Evolutionary conservation across 1,140 invertebrate genomes (phyloP), one percentile per base, ranked within the genome.

Genomic region (Lepidostoma basale): DNA sequence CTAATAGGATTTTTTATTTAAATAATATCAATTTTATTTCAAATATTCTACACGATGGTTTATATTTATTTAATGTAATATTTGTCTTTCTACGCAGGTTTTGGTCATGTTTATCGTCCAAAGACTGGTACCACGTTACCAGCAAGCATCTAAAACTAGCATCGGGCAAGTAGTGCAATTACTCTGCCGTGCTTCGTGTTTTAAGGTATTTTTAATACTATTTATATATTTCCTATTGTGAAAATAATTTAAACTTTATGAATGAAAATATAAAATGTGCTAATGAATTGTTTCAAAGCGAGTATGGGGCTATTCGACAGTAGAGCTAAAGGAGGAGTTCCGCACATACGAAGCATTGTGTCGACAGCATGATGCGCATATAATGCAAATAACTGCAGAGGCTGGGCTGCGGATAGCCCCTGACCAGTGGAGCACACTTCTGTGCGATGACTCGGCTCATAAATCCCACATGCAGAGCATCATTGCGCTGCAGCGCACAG

Each of bases 401-500:
- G 96, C 96, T 14, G 97, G 97, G 9, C 83, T 99, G 3, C 85
- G 97, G 33, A 99, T 99, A 65, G 95, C 96, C 0, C 97, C 98
- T 0, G 98, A 99, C 77, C 97, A 99, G 77, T 99, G 97, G 98
- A 97, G 95, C 5, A 93, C 96, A 6, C 78, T 99, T 28, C 80
- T 99, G 1, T 99, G 99, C 78, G 97, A 97, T 1, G 97, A 99
- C 77, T 91, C 91, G 0, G 86, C 88, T 14, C 97, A 98, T 76
- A 98, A 98, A 78, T 97, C 95, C 16, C 96, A 98, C 77, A 99
- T 99, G 97, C 97, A 99, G 81, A 97, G 95, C 74, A 99, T 99
- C 65, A 95, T 97, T 68, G 95, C 94, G 0, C 81, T 98, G 64
- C 95, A 98, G 77, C 85, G 95, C 68, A 96, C 94, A 4, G 91